Conservation (phyloP, 2,888 invertebrate species). For the Drosophila percnosoma region DNA sequence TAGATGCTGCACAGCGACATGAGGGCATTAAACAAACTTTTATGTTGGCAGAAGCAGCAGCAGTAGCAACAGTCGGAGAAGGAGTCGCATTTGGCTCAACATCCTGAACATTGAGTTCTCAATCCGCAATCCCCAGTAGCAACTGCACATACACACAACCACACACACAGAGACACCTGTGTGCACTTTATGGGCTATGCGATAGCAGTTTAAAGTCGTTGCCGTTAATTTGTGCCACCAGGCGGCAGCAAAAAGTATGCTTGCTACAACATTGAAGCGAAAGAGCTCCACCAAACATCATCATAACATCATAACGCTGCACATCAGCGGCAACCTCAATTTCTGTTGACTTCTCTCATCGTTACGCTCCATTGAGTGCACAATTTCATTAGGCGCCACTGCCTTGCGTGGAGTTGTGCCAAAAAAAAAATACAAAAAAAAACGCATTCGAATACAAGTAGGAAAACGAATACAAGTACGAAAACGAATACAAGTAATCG, state of each 20-base stretch:
- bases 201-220: conserved; percentile 76
- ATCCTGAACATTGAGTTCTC: conserved; percentile 10
- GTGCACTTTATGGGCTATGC: conserved; percentile 68
- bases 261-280: conserved; percentile 57
- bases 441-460: neutral
- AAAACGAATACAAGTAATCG: neutral
- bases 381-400: conserved; percentile 74
- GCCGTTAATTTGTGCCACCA: conserved; percentile 74
- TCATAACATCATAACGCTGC: conserved; percentile 51
- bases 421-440: neutral
- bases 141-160: neutral
- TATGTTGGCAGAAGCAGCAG: conserved; percentile 57
- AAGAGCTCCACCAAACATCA: conserved; percentile 48
- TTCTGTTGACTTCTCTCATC: conserved; percentile 77
- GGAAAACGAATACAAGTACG: neutral
- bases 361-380: conserved; percentile 78
- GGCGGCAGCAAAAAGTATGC: conserved; percentile 44
- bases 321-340: conserved; percentile 66
- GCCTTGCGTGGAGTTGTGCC: conserved; percentile 29
- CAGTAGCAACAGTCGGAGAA: conserved; percentile 1
- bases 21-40: conserved; percentile 68
- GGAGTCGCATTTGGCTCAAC: conserved; percentile 14
- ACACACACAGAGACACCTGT: conserved; percentile 37
- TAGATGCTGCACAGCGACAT: conserved; percentile 33
- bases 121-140: conserved; percentile 26